A percentile compares a stretch with the other conserved stretches of the same genome.
Conservation (phyloP, 2,113 vertebrate species). For the Nettapus auritus region DNA sequence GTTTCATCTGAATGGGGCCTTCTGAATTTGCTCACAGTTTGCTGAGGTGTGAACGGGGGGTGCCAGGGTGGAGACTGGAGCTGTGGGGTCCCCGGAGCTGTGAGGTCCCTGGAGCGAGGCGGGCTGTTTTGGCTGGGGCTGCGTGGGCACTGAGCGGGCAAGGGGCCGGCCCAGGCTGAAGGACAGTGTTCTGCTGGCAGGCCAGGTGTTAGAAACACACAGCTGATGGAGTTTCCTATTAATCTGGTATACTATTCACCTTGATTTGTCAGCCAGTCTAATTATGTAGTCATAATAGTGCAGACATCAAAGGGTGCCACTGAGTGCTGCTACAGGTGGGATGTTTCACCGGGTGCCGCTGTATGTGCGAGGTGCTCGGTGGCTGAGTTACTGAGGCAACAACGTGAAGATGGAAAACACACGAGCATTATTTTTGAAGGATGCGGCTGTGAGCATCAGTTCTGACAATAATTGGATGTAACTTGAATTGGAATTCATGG, state of each 20-base stretch:
- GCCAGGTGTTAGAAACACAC: not conserved
- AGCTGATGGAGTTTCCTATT: not conserved
- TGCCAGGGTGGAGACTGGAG: not conserved
- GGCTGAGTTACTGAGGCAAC: not conserved
- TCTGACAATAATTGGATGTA: not conserved
- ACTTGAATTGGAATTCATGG: not conserved
- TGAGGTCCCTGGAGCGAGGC: not conserved
- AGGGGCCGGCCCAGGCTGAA: not conserved
- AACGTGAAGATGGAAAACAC: not conserved
- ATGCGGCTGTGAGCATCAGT: not conserved
- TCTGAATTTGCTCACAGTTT: not conserved
- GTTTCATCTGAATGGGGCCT: not conserved
- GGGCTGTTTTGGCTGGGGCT: not conserved
- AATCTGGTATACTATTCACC: not conserved
- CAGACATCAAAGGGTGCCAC: not conserved
- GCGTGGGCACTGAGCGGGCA: not conserved
- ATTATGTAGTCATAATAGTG: not conserved
- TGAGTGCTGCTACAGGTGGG: not conserved
- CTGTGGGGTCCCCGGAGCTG: not conserved
- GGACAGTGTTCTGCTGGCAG: accelerated
- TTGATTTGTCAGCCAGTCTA: not conserved
- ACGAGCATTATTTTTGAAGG: not conserved
- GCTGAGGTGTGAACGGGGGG: not conserved
- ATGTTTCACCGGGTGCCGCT: not conserved
- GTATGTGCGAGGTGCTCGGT: not conserved